phyloP scores from a whole-genome alignment of 2,113 vertebrate species.

The Glareola pratincola region DNA sequence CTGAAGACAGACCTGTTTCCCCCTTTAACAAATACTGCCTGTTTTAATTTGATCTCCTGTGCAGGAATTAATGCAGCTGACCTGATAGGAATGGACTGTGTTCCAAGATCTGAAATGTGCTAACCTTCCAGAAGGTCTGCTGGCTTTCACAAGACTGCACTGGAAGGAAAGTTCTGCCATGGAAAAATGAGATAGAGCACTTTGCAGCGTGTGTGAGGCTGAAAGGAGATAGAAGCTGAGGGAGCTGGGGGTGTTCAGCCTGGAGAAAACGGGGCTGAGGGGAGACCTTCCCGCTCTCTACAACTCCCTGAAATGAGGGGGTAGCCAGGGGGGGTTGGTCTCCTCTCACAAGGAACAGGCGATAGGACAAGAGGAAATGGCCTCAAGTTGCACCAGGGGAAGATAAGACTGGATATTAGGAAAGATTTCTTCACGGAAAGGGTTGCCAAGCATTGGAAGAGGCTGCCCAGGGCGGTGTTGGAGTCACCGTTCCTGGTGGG shows the following conservation, averaged over 20 bases:
- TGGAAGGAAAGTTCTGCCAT: background rate
- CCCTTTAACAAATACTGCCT: background rate
- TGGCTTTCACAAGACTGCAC: background rate
- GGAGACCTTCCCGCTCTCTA: background rate
- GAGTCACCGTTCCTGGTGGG: background rate
- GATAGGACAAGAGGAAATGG: background rate
- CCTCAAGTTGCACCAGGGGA: background rate
- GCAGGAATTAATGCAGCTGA: background rate
- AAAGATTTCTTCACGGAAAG: background rate
- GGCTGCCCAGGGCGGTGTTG: background rate
- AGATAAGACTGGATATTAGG: background rate
- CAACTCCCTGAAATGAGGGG: background rate
- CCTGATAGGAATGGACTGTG: too few relatives aligned
- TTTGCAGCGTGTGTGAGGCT: background rate
- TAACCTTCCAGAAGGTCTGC: background rate
- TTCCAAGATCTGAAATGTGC: background rate
- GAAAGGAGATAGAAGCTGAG: background rate
- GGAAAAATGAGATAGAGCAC: background rate
- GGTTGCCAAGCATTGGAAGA: background rate
- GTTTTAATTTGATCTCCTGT: background rate
- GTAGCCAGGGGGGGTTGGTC: background rate
- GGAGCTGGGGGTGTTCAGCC: background rate
- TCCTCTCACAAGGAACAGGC: background rate
- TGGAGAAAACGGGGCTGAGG: background rate
- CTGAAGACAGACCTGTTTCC: background rate